Base-by-base conservation (phyloP, 2,113 vertebrate genomes). In the Ia io region DNA sequence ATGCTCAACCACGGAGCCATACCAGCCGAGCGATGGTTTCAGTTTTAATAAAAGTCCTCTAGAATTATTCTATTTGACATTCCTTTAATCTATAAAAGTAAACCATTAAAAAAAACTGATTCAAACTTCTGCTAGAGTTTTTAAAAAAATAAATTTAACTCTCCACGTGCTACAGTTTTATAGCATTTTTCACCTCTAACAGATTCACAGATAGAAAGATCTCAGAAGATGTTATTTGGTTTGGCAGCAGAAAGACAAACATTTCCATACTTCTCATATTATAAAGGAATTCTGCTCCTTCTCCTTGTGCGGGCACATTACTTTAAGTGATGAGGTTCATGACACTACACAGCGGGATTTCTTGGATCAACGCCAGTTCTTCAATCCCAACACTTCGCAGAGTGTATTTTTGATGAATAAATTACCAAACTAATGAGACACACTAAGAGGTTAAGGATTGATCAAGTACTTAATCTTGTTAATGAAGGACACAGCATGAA, bases 401-500 rank as follows among this genome's bases (percentile, higher is more conserved):
- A 97, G 96, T 91, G 22, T 76, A 84, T 95, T 95, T 97, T 93
- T 96, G 97, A 96, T 97, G 96, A 97, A 97, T 97, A 97, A 97
- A 97, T 97, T 97, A 97, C 90, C 92, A 96, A 96, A 92, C 69
- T 97, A 97, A 97, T 96, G 96, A 97, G 95, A 96, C 28, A 9
- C 30, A 71, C 92, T 95, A 94, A 96, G 95, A 96, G 97, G 96
- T 96, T 97, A 97, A 96, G 90, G 83, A 96, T 95, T 97, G 96
- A 97, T 97, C 96, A 97, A 97, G 90, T 94, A 94, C 90, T 97
- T 97, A 97, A 96, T 97, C 96, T 97, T 97, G 96, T 97, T 97
- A 97, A 97, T 96, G 97, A 97, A 97, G 95, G 97, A 92, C 93
- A 93, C 97, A 97, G 97, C 95, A 86, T 95, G 97, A 95, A 93